These are phyloP conservation scores for Tadarida brasiliensis DNA, from an alignment of 2,797 vertebrate genomes.

Conservation along the genomic window DNA sequence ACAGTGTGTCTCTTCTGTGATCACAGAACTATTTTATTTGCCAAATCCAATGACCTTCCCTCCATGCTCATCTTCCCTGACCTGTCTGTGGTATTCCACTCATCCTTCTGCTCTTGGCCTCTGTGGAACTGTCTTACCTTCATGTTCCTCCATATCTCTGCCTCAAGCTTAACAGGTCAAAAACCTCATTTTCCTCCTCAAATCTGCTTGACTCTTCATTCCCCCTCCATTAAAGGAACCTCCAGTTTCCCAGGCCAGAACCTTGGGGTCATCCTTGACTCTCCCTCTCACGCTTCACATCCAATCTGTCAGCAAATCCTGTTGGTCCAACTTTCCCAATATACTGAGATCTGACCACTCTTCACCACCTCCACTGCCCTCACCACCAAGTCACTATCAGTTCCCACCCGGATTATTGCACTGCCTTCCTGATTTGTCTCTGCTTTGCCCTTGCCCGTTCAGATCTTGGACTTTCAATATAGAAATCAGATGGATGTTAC, in stretches of 20 bases:
- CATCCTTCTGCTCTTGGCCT: neutral
- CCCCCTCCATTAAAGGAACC: neutral
- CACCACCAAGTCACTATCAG: neutral
- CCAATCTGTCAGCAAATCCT: neutral
- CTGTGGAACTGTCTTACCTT: neutral
- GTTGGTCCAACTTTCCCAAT: neutral
- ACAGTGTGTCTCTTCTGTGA: neutral
- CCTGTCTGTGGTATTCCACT: neutral
- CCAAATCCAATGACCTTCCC: neutral
- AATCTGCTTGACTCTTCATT: neutral
- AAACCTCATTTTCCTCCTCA: neutral
- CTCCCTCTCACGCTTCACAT: neutral
- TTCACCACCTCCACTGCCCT: neutral
- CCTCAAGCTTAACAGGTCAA: neutral
- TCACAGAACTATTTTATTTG: neutral
- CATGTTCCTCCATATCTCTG: neutral
- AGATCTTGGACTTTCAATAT: neutral
- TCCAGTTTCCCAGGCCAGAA: neutral
- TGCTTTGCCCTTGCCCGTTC: no score
- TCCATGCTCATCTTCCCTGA: neutral
- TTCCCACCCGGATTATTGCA: neutral
- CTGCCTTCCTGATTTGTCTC: accelerated
- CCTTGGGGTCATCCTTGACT: neutral
- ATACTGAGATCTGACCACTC: neutral
- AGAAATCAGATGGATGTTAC: neutral